Evolutionary conservation across 2,113 vertebrate species (phyloP), one percentile per base, ranked within the genome.

Genomic region (Spilogale gracilis): DNA sequence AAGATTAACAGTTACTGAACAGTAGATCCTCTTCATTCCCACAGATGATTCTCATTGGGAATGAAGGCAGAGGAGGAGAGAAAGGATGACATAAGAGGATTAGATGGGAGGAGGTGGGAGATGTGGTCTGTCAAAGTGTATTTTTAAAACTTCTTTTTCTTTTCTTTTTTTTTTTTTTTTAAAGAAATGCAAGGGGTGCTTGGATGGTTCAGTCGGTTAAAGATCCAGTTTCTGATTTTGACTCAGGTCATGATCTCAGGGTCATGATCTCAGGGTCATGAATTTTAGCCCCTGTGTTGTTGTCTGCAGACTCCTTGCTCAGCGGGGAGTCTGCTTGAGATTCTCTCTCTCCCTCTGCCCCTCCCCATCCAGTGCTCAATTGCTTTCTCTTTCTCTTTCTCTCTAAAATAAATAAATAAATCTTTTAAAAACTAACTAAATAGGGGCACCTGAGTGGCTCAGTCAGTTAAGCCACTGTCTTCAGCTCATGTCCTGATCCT

Each of bases 1-100:
- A 90, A 92, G 92, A 81, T 92, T 60, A 81, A 73, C 43, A 54
- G 45, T 87, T 78, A 78, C 45, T 87, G 82, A 91, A 79, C 32
- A 85, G 50, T 56, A 38, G 74, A 95, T 8, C 52, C 58, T 63
- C 50, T 25, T 93, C 6, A 16, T 69, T 60, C 54, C 43, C 20
- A 18, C 20, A n/a, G 60, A 78, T 61, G 32, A 6, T 69, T 82
- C 73, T 94, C 45, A 3, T 8, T 25, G n/a, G n/a, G n/a, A 95
- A 12, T 6, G 48, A 76, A 25, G 11, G 2, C 43, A 25, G n/a
- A 91, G 43, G 16, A 52, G 5, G 45, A 73, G 6, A 89, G 18
- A 80, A 69, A 85, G 45, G 18, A n/a, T 17, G 12, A 32, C n/a
- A 32, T 50, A 25, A 32, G 17, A 92, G 18, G 82, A 79, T 45